A percentile compares a stretch with the other conserved stretches of the same genome.
phyloP scores from a whole-genome alignment of 2,113 vertebrate species.

The Oceanites oceanicus region DNA sequence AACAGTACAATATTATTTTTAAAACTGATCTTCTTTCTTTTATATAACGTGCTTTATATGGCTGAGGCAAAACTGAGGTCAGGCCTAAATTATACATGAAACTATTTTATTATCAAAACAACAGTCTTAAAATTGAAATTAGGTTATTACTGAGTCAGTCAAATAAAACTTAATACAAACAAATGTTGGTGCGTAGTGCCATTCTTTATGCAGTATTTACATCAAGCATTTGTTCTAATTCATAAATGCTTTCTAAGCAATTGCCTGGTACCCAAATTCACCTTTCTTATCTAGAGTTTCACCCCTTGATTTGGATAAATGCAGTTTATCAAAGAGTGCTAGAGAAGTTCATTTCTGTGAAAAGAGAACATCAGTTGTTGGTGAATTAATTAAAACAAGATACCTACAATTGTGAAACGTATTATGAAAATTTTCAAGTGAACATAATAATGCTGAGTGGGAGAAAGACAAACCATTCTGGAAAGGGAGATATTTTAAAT shows the following conservation, averaged over 20 bases:
- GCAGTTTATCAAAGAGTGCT: background rate
- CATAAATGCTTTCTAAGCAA: background rate
- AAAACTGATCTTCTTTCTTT: constrained; percentile 13
- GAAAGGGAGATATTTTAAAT: background rate
- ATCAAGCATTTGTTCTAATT: background rate
- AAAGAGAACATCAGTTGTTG: background rate
- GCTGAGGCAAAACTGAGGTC: background rate
- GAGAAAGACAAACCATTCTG: background rate
- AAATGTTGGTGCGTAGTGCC: background rate
- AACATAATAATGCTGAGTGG: background rate
- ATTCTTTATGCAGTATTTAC: background rate
- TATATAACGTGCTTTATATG: background rate
- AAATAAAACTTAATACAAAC: background rate
- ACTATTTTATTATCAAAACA: constrained; percentile 12
- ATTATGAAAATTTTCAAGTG: background rate
- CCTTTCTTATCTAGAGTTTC: background rate
- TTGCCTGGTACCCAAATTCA: background rate
- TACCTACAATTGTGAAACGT: background rate
- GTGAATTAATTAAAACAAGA: background rate
- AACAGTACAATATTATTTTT: constrained; percentile 19
- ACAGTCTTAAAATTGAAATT: background rate
- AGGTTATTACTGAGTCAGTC: background rate
- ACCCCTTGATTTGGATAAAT: background rate
- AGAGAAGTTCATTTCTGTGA: background rate
- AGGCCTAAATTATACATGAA: background rate